A percentile compares a stretch with the other conserved stretches of the same genome.
Evolutionary conservation across 2,888 invertebrate genomes (phyloP).

Genomic region (Branchellion lobata): DNA sequence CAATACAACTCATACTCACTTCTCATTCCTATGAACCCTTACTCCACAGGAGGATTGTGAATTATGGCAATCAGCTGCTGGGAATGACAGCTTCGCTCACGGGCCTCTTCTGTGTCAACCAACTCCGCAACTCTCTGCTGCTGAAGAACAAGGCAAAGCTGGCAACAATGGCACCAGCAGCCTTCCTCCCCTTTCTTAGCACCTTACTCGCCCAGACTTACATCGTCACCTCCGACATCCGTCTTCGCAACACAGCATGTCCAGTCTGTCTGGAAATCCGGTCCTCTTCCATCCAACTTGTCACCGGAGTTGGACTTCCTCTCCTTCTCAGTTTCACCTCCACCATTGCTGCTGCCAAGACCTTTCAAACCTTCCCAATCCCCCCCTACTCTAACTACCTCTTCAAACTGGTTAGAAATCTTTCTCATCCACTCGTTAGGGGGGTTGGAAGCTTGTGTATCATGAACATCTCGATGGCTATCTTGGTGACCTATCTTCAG

Average conservation of each 20-base stretch:
- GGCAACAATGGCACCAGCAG: not conserved
- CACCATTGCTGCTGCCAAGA: not conserved
- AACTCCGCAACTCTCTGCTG: not conserved
- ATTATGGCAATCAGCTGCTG: not conserved
- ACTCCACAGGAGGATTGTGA: not conserved
- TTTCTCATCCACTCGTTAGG: not conserved
- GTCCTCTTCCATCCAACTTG: not conserved
- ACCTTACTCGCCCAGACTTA: not conserved
- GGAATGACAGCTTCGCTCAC: not conserved
- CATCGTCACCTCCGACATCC: not conserved
- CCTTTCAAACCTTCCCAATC: not conserved
- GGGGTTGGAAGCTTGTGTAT: not conserved
- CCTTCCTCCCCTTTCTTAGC: not conserved
- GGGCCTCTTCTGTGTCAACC: not conserved
- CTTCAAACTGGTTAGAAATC: not conserved
- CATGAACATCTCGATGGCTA: not conserved
- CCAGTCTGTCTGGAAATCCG: not conserved
- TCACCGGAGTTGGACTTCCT: not conserved
- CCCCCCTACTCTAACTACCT: not conserved
- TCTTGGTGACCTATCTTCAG: not conserved
- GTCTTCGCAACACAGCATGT: not conserved
- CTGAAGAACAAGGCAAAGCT: not conserved
- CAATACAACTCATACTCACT: too few relatives aligned
- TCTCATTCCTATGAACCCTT: not conserved
- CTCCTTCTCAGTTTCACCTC: not conserved